Evolutionary conservation across 2,888 invertebrate species (phyloP), one percentile per base, ranked within the genome.

Genomic region (Philereme vetulata): DNA sequence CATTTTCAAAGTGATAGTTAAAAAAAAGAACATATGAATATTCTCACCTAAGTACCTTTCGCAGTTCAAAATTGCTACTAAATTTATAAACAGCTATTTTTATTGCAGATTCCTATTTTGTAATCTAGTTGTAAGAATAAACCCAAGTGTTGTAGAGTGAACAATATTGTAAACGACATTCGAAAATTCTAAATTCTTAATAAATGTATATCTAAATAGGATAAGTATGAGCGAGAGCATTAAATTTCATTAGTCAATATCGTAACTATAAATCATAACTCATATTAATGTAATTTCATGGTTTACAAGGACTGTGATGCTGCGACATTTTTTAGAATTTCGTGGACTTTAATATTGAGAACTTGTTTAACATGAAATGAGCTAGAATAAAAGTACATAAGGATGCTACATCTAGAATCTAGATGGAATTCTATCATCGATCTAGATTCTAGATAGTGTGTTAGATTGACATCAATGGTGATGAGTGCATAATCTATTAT

Each of bases 21-120:
- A 52, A 35, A 21, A 8, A 36, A 32, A 7, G 4, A 34, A 57
- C 40, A 44, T 44, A 21, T 21, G 21, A 21, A 21, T 59, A 50
- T 58, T 60, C 49, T 36, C 4, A 32, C 11, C 10, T 11, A 46
- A 57, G 51, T 67, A 62, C 60, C 56, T 52, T 54, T 45, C 47
- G 63, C 66, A 63, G 68, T 66, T 68, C 45, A 64, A 64, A 66
- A 68, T 69, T 70, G 67, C 64, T 58, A 65, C 10, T 58, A 48
- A 60, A 49, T 54, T 56, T 64, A 46, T 47, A 21, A 42, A 73
- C 64, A 68, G 61, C 66, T 70, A 65, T 69, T 52, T 81, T 83
- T 85, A 90, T 91, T 91, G 91, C 91, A 91, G 91, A 91, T 91
- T 91, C 91, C 90, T 91, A 85, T 87, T 87, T 88, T 88, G 76